These are phyloP conservation scores for Semaprochilodus insignis DNA, from an alignment of 2,797 vertebrate species.

Conservation along the genomic window DNA sequence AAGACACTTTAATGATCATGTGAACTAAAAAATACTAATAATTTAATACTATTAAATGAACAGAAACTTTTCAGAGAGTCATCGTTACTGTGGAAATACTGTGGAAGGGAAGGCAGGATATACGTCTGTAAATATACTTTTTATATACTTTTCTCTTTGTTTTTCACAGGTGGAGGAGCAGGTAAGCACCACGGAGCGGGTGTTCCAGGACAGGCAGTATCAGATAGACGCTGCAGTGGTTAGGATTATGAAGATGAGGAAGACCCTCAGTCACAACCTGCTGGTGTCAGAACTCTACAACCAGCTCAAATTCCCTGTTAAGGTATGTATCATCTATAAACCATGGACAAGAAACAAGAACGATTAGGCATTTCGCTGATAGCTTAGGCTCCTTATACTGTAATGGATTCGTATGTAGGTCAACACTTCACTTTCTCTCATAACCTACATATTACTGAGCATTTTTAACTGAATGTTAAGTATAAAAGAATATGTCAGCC, in stretches of 20 bases:
- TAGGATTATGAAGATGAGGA: conserved; percentile 99
- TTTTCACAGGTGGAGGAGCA: conserved; percentile 92
- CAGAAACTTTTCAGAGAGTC: too few relatives aligned
- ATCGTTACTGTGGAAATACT: too few relatives aligned
- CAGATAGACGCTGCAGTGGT: conserved; percentile 98
- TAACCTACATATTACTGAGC: neutral
- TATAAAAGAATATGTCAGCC: too few relatives aligned
- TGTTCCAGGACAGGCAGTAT: conserved; percentile 98
- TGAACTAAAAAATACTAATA: too few relatives aligned
- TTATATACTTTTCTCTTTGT: neutral
- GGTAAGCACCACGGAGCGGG: conserved; percentile 96
- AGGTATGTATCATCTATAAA: conserved; percentile 77
- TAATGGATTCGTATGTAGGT: neutral
- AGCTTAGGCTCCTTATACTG: neutral
- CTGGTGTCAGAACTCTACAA: conserved; percentile 99
- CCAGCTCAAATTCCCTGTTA: conserved; percentile 98
- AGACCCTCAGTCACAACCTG: conserved; percentile 96
- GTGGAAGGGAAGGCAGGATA: too few relatives aligned
- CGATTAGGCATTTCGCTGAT: neutral
- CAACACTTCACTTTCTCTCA: neutral
- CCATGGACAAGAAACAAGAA: too few relatives aligned
- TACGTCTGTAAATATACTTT: too few relatives aligned
- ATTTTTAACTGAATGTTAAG: neutral
- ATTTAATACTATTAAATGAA: too few relatives aligned
- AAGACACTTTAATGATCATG: too few relatives aligned